These are phyloP conservation scores for Crepidodera aurea DNA, from an alignment of 2,888 invertebrate species.

Conservation along the genomic window DNA sequence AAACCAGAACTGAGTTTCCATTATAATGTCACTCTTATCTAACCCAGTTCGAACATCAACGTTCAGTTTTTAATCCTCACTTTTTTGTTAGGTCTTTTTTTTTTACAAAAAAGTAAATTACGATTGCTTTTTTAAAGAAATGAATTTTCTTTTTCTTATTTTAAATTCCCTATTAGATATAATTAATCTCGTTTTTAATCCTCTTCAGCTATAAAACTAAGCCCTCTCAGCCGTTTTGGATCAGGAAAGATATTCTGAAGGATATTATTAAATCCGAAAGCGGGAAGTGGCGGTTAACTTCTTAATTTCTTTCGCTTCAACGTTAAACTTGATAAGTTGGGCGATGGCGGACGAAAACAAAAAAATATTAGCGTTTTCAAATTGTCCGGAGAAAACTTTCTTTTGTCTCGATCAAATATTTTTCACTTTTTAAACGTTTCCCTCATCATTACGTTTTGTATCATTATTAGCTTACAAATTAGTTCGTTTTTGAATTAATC, in stretches of 20 bases:
- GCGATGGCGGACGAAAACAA: constrained; percentile 30
- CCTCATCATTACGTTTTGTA: no score
- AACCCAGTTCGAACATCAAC: no score
- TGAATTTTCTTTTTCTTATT: constrained; percentile 23
- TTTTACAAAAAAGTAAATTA: no score
- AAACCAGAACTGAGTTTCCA: no score
- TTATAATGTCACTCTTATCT: no score
- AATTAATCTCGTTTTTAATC: constrained; percentile 48
- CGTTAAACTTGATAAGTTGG: constrained; percentile 42
- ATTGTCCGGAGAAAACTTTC: constrained; percentile 18
- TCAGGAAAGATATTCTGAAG: constrained; percentile 39
- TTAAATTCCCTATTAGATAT: constrained; percentile 33
- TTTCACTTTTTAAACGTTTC: background rate
- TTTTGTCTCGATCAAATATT: background rate
- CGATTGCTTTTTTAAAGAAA: constrained; percentile 26
- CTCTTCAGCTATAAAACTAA: constrained; percentile 41
- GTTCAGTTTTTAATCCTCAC: no score
- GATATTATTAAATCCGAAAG: constrained; percentile 47
- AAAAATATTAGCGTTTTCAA: constrained; percentile 23
- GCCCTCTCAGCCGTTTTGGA: constrained; percentile 41
- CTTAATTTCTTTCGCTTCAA: constrained; percentile 48
- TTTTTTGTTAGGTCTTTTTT: no score
- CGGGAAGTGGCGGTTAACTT: constrained; percentile 47
- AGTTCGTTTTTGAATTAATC: no score
- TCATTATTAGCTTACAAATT: no score